These are phyloP conservation scores for Deilephila porcellus DNA, from an alignment of 2,888 invertebrate genomes.

Conservation along the genomic window DNA sequence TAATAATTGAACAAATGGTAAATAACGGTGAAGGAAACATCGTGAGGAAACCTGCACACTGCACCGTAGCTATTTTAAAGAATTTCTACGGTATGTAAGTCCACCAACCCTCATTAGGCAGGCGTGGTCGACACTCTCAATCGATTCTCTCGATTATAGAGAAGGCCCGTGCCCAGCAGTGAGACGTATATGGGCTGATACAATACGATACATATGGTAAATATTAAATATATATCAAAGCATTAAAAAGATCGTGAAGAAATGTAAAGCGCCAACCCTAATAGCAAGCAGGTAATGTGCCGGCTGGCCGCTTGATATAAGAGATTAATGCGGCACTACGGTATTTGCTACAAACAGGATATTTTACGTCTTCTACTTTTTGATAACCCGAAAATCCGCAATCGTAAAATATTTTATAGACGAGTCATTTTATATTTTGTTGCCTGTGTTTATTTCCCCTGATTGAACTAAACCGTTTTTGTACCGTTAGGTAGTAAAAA, in stretches of 20 bases:
- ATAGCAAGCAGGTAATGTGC: not conserved
- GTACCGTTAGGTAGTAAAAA: slow-evolving; percentile 1
- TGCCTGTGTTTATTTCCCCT: not conserved
- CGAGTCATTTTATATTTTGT: not conserved
- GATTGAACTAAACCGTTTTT: not conserved
- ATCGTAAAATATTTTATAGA: slow-evolving; percentile 21
- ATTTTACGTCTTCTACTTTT: not conserved
- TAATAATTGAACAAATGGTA: too few species aligned
- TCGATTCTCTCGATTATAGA: too few species aligned
- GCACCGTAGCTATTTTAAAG: too few species aligned
- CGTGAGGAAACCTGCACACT: too few species aligned
- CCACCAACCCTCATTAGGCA: too few species aligned
- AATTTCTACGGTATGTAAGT: too few species aligned
- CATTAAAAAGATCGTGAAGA: not conserved
- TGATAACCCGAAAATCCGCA: not conserved
- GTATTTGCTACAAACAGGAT: slow-evolving; percentile 10
- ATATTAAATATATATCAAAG: not conserved
- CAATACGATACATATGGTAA: not conserved
- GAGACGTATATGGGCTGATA: too few species aligned
- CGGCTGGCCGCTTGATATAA: slow-evolving; percentile 11
- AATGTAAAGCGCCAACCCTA: slow-evolving; percentile 3
- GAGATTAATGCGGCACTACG: slow-evolving; percentile 22
- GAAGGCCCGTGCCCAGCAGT: too few species aligned
- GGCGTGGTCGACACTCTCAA: too few species aligned
- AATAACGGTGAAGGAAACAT: too few species aligned